Evolutionary conservation across 64 coral and sea anemone species (phyloP), one percentile per base, ranked within the genome.

Genomic region (Montipora sp.): DNA sequence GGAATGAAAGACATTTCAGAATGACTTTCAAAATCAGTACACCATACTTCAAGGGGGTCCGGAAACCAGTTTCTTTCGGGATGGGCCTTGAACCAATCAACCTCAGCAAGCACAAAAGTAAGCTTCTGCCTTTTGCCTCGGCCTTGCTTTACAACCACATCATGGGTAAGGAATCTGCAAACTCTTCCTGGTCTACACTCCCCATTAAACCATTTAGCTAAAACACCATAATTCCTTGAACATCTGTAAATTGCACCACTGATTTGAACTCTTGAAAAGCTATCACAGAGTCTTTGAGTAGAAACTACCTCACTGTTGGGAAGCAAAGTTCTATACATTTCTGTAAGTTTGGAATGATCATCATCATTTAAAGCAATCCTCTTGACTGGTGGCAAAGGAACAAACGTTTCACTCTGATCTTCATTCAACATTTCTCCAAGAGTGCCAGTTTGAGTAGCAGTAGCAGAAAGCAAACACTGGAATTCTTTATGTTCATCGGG

Each of bases 401-500:
- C 24, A 59, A 83, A 3, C 12, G 13, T 44, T 24, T 5, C 53
- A 22, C 50, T 83, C 3, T 83, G 18, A 18, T 83, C 51, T 20
- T 83, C 53, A 24, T 58, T 63, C 60, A 59, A n/a, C 22, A 63
- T 83, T 83, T 60, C 80, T n/a, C 80, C 80, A 61, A 60, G 44
- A 51, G 84, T 87, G 45, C 84, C 84, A 16, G n/a, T 50, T n/a
- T 74, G 44, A 75, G 24, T 11, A 50, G 46, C 8, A 55, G 51
- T 55, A 55, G 51, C 51, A 4, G 9, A 21, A 8, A 87, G 69
- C 23, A 87, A 44, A 22, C 6, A 10, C 60, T 47, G 58, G 61
- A 84, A 67, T 7, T 24, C 3, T 6, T 36, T 11, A 15, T 10
- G 36, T 15, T 85, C 61, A 21, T 85, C 82, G 20, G 82, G 82